These are phyloP conservation scores for Ctenicera cuprea DNA, from an alignment of 2,888 invertebrate genomes.

Conservation along the genomic window DNA sequence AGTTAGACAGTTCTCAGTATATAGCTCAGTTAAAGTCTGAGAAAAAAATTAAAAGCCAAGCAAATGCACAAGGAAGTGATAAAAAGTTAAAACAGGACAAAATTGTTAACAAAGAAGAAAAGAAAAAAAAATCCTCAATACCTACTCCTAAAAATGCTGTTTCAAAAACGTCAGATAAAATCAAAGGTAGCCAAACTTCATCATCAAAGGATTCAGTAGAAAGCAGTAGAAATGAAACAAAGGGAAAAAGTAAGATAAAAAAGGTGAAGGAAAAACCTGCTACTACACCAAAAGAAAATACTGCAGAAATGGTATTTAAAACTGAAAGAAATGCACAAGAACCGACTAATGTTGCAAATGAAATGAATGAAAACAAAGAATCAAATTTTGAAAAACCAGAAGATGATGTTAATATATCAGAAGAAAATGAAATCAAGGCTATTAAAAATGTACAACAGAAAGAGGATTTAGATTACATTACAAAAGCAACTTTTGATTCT, in stretches of 20 bases:
- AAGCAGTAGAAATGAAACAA: neutral
- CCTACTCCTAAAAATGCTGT: conserved; percentile 31
- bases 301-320: conserved; percentile 26
- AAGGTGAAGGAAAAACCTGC: neutral
- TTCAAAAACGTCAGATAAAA: conserved; percentile 57
- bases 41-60: conserved; percentile 51
- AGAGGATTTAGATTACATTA: no score
- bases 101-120: conserved; percentile 48
- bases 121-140: conserved; percentile 48
- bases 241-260: conserved; percentile 7
- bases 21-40: conserved; percentile 72
- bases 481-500: no score
- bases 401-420: neutral
- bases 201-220: conserved; percentile 6
- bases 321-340: conserved; percentile 39
- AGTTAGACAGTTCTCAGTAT: conserved; percentile 79
- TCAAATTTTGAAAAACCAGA: neutral
- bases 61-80: conserved; percentile 58
- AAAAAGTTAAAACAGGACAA: conserved; percentile 53
- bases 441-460: neutral
- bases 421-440: conserved; percentile 5
- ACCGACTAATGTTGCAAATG: neutral
- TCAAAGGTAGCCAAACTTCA: neutral
- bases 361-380: neutral
- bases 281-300: conserved; percentile 40